phyloP scores from a whole-genome alignment of 2,113 vertebrate species.

The Gulo gulo region DNA sequence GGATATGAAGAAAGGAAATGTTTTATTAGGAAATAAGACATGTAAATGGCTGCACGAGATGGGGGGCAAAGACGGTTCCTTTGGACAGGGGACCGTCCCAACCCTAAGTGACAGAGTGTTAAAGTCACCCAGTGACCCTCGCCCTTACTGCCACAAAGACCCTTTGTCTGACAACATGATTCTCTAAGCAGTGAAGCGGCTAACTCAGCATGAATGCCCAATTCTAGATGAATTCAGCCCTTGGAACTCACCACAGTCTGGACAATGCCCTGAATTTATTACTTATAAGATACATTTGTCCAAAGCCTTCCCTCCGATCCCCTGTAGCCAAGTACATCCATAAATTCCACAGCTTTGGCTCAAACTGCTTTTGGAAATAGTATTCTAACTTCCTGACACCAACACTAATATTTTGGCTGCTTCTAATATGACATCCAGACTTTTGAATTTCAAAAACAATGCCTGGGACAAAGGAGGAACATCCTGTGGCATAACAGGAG shows the following conservation, averaged over 20 bases:
- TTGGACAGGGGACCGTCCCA: not conserved
- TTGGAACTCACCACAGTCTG: not conserved
- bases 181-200: not conserved
- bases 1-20: not conserved
- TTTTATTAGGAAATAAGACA: not conserved
- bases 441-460: not conserved
- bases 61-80: not conserved
- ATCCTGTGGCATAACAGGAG: not conserved
- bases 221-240: conserved; percentile 1
- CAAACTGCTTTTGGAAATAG: not conserved
- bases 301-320: not conserved
- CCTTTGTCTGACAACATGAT: not conserved
- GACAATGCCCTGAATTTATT: conserved; percentile 5
- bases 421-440: not conserved
- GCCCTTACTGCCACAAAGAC: not conserved
- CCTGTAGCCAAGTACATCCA: not conserved
- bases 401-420: not conserved
- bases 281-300: conserved; percentile 7
- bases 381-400: not conserved
- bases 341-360: not conserved
- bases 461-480: not conserved
- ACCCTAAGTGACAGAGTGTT: not conserved
- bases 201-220: not conserved
- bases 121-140: not conserved
- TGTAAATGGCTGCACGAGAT: not conserved